These are phyloP conservation scores for Anomalospiza imberbis DNA, from an alignment of 2,797 vertebrate genomes.

Conservation along the genomic window DNA sequence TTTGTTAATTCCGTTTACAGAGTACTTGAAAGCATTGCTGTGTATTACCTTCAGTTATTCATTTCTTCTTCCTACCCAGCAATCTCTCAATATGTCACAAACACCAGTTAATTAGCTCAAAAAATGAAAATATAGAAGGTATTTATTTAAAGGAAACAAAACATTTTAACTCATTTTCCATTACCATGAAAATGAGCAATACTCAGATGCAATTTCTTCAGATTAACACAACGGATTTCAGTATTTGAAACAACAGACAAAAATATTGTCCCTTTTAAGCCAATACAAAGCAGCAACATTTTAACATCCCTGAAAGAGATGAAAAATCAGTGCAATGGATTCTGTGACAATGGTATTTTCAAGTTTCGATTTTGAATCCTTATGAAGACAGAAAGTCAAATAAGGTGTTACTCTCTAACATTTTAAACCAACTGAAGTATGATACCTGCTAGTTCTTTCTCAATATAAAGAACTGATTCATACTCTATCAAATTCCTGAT, in stretches of 20 bases:
- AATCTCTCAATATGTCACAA: neutral
- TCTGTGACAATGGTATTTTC: neutral
- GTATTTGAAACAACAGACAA: neutral
- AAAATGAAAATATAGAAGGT: neutral
- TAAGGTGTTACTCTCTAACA: neutral
- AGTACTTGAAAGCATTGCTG: neutral
- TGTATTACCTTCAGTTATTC: neutral
- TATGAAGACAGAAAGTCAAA: neutral
- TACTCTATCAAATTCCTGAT: neutral
- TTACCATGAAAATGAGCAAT: neutral
- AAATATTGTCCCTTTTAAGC: neutral
- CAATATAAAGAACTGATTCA: neutral
- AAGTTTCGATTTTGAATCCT: neutral
- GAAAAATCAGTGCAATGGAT: neutral
- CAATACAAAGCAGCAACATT: neutral
- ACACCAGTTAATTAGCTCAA: neutral
- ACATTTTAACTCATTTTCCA: neutral
- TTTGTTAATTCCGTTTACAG: neutral
- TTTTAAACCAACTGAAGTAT: neutral
- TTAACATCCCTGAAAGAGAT: neutral
- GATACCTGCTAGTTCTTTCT: neutral
- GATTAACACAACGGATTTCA: neutral
- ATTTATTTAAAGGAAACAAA: constrained; percentile 2
- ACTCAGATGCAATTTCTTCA: neutral
- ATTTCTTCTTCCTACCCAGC: neutral